Evolutionary conservation across 2,797 vertebrate genomes (phyloP), one percentile per base, ranked within the genome.

Genomic region (Decapterus maruadsi): DNA sequence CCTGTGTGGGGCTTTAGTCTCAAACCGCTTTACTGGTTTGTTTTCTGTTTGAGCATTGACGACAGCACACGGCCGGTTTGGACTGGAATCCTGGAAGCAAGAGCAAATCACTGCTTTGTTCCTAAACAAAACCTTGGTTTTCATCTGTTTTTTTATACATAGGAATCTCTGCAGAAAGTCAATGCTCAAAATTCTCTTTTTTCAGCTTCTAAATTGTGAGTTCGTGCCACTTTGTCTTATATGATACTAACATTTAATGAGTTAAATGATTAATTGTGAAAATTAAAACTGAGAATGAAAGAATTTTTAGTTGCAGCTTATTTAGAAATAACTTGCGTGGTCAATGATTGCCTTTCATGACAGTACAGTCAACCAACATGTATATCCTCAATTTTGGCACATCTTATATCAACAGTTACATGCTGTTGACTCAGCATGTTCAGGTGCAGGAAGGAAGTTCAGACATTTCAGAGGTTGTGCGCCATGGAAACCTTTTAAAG

Each of bases 1-100:
- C 93, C 93, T 93, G 93, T 93, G 84, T 72, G 53, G 75, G 77
- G 87, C 83, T 93, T 93, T 91, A 78, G 82, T 77, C 77, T 79
- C 57, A 83, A 88, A 84, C 83, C 62, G 34, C 84, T 84, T 81
- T 58, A 68, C 54, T 78, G 67, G 58, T 81, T 26, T 86, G 64
- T 87, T 90, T 85, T 86, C 62, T 77, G 60, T 87, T 82, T 82
- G 82, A 87, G 73, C 26, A 53, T 29, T 48, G 82, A 84, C 50
- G 50, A 82, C 43, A 6, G 61, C 65, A 34, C 54, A 11, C 64
- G 74, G 60, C 82, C 84, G 86, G 83, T 90, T 88, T 78, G 60
- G 72, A 90, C 86, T 71, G 68, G 82, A 90, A 48, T 78, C 66
- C 55, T 66, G 31, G 22, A 62, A 64, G 11, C 36, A 77, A 78